Base-by-base conservation (phyloP, 2,888 invertebrate species). In the Chironomus riparius region DNA sequence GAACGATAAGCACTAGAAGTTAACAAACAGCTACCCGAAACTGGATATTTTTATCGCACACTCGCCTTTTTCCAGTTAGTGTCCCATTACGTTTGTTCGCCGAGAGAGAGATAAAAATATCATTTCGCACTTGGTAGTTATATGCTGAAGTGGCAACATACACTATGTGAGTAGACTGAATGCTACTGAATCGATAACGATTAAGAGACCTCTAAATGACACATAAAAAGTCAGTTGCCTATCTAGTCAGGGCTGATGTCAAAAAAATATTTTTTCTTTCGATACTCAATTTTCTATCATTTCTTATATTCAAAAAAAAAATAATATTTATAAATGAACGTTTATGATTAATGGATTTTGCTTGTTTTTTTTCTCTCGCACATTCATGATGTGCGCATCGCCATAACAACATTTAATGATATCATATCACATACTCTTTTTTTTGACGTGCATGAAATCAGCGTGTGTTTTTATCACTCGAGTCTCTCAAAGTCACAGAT, bases 341-440 rank as follows among this genome's bases (percentile, higher is more conserved):
- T 28, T 48, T 21, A 70, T 71, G 71, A 71, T 71, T 71, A 71
- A 71, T 71, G 71, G 71, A 71, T 56, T 71, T 71, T 71, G 13
- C 71, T 71, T 71, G 71, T 71, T 56, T 47, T 50, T 18, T 28
- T 38, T 2, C 2, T 56, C 7, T 47, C 47, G n/a, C n/a, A 18
- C 71, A 50, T 50, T 50, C 50, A 47, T 47, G 71, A 38, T 38
- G 38, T 38, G 38, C 7, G 38, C 38, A 38, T 38, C 18, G 70
- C 47, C 47, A 18, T 15, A 47, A 12, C 15, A 18, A 47, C 12
- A 5, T 47, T 47, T 21, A 70, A 47, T 47, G 70, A 70, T 70
- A 70, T 70, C 70, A 70, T 28, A 70, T 70, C 70, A 48, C 5
- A 15, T 18, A 22, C 12, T 47, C 18, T 47, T 70, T 18, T n/a